Base-by-base conservation (phyloP, 2,113 vertebrate genomes). In the Vulpes vulpes region DNA sequence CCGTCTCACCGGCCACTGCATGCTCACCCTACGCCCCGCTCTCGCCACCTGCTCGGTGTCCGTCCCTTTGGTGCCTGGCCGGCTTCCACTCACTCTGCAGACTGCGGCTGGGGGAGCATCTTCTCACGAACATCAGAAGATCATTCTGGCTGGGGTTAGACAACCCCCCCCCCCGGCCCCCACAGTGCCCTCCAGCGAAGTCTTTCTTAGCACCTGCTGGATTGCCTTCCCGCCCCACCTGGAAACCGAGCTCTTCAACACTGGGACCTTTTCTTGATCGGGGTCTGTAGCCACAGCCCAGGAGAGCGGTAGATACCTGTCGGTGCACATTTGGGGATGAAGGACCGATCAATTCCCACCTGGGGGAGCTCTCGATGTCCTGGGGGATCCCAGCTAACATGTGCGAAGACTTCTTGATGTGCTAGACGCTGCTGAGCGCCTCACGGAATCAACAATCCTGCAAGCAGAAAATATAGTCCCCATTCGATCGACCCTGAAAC, bases 1-100 rank as follows among this genome's bases (percentile, higher is more conserved):
- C 10, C 1, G 2, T 17, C 65, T 30, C 23, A 1, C 7, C 0
- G 2, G 53, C 55, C 3, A 0, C 3, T 9, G 49, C 4, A 16
- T 7, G 8, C n/a, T 64, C 59, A 49, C 53, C 16, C 8, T 23
- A 59, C 11, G 23, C 80, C 4, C 27, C 1, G n/a, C 53, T 27
- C 19, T 22, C 7, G 25, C 43, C 69, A 15, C 0, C 17, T 73
- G 17, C 78, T 60, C 20, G 1, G 38, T 69, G 2, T 1, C n/a
- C 69, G 16, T n/a, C 35, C 85, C 65, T 23, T 10, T 2, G 15
- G 55, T 30, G n/a, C 49, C n/a, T 4, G 25, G 49, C 86, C 17
- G 49, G 43, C 62, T 43, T 16, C 25, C 30, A 23, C 51, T 71
- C 51, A 9, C 20, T 10, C 59, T 12, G n/a, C 4, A n/a, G 71